Conservation (phyloP, 2,797 vertebrate genomes). For the Aplochiton taeniatus region DNA sequence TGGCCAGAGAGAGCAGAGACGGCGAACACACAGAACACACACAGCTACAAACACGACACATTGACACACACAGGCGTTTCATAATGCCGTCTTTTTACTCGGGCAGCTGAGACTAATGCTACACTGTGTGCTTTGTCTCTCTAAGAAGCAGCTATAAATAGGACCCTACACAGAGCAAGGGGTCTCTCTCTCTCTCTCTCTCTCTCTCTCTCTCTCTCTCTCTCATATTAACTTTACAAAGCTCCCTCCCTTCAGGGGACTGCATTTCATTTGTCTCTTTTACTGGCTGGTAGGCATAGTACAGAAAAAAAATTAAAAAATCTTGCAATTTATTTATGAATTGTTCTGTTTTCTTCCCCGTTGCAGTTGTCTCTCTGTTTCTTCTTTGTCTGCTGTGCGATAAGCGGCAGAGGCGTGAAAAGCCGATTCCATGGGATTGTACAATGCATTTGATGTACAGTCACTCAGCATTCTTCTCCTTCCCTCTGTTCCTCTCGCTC, state of each 20-base stretch:
- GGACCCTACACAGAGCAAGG: slow-evolving; percentile 32
- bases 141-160: slow-evolving; percentile 73
- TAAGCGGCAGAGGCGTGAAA: background rate
- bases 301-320: slow-evolving; percentile 13
- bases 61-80: slow-evolving; percentile 26
- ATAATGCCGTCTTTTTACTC: slow-evolving; percentile 65
- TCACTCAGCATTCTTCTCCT: slow-evolving; percentile 2
- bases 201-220: slow-evolving; percentile 8
- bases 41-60: slow-evolving; percentile 17
- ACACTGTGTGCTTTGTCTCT: slow-evolving; percentile 72
- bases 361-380: background rate
- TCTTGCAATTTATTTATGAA: slow-evolving; percentile 8
- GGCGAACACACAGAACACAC: slow-evolving; percentile 1
- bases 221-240: slow-evolving; percentile 35
- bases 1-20: background rate
- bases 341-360: background rate
- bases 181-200: slow-evolving; percentile 20
- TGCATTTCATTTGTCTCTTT: slow-evolving; percentile 42
- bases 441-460: background rate
- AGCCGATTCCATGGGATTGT: background rate
- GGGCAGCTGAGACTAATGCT: slow-evolving; percentile 62
- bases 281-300: slow-evolving; percentile 3
- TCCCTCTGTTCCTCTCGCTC: no score
- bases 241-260: slow-evolving; percentile 28
- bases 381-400: slow-evolving; percentile 26